These are phyloP conservation scores for Neosilurus hyrtlii DNA, from an alignment of 2,797 vertebrate genomes.

Conservation along the genomic window DNA sequence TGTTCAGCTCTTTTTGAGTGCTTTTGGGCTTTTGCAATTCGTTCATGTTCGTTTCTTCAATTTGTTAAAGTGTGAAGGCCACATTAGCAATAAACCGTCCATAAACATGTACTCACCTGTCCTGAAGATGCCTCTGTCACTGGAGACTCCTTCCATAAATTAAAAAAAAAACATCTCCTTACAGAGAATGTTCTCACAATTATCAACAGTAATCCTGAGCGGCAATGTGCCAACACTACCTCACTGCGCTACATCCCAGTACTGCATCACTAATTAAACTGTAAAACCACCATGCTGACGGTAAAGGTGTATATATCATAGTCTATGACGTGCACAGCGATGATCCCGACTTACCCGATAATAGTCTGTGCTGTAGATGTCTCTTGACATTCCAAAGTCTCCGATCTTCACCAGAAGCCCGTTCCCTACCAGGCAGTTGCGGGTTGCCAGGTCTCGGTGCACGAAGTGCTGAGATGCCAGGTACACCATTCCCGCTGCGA, in stretches of 20 bases:
- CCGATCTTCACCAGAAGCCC: slow-evolving; percentile 97
- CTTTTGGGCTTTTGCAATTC: too few relatives aligned
- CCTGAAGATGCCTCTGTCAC: too few relatives aligned
- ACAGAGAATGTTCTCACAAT: neutral
- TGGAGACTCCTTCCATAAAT: too few relatives aligned
- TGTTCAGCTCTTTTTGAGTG: too few relatives aligned
- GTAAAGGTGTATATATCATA: neutral
- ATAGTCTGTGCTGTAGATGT: slow-evolving; percentile 99
- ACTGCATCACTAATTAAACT: neutral
- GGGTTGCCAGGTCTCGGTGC: slow-evolving; percentile 94
- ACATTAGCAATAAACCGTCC: too few relatives aligned
- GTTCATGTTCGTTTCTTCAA: too few relatives aligned
- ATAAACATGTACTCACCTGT: too few relatives aligned
- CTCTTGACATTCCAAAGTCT: slow-evolving; percentile 98
- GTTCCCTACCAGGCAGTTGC: slow-evolving; percentile 95
- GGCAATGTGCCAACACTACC: neutral
- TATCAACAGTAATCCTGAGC: neutral
- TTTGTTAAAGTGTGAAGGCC: too few relatives aligned
- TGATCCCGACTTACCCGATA: slow-evolving; percentile 85
- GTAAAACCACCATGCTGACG: neutral
- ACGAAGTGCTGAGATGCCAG: slow-evolving; percentile 97
- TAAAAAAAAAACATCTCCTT: too few relatives aligned
- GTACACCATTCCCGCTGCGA: slow-evolving; percentile 95
- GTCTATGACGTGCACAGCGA: neutral
- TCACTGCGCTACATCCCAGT: neutral